These are phyloP conservation scores for Rhincodon typus DNA, from an alignment of 2,797 vertebrate species.

Conservation along the genomic window DNA sequence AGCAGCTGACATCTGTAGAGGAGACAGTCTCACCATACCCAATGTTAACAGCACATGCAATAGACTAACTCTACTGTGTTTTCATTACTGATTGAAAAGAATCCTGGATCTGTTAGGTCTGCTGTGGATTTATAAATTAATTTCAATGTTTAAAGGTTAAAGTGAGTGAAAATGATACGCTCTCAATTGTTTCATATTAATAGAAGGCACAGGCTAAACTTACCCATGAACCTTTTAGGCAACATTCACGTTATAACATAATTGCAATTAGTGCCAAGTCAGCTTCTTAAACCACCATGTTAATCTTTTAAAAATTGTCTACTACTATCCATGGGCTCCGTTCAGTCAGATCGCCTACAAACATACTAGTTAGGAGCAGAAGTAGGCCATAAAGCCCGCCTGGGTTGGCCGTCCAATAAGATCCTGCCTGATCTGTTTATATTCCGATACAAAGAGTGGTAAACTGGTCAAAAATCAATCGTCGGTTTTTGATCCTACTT, in stretches of 20 bases:
- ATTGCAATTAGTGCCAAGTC: neutral
- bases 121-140: neutral
- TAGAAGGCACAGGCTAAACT: neutral
- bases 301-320: neutral
- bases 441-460: neutral
- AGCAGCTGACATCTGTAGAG: neutral
- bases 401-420: no score
- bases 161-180: neutral
- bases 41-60: neutral
- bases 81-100: neutral
- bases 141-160: neutral
- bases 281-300: neutral
- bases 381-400: no score
- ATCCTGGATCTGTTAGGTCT: neutral
- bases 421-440: no score
- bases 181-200: neutral
- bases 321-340: neutral
- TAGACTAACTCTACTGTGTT: neutral
- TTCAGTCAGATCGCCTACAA: neutral
- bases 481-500: neutral
- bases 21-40: neutral
- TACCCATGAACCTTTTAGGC: no score
- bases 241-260: neutral
- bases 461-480: neutral
- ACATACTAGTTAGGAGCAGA: no score